phyloP scores from a whole-genome alignment of 1,140 invertebrate species.

The Nomia melanderi region DNA sequence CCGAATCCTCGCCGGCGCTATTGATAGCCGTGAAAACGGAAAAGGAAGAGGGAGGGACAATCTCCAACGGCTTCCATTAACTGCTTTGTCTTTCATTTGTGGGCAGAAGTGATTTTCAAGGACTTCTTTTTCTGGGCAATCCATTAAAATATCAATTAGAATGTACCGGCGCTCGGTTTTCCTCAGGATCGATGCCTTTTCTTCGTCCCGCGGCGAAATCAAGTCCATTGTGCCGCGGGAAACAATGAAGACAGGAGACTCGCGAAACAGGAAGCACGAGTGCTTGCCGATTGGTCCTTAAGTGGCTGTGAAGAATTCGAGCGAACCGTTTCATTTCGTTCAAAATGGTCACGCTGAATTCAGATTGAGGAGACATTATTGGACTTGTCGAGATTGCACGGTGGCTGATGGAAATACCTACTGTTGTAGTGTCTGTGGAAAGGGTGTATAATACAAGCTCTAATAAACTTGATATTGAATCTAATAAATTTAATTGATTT shows the following conservation, averaged over 20 bases:
- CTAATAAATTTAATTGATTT: no score
- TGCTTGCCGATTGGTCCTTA: neutral
- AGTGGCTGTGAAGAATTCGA: constrained; percentile 1
- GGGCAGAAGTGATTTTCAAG: constrained; percentile 63
- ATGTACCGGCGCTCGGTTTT: constrained; percentile 40
- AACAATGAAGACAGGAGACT: constrained; percentile 25
- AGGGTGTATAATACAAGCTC: no score
- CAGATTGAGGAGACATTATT: neutral
- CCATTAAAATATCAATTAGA: constrained; percentile 81
- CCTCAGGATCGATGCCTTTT: constrained; percentile 43
- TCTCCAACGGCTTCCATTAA: constrained; percentile 78
- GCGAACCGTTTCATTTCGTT: neutral
- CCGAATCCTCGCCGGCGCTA: constrained; percentile 59
- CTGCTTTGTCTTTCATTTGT: constrained; percentile 76
- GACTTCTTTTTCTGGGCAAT: constrained; percentile 64
- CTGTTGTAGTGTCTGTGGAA: no score
- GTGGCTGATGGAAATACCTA: no score
- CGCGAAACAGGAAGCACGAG: constrained; percentile 1
- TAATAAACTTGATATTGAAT: no score
- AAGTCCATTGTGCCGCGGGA: constrained; percentile 53
- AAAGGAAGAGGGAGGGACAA: constrained; percentile 51
- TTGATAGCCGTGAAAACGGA: constrained; percentile 66
- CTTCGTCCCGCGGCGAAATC: constrained; percentile 45
- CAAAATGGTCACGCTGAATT: neutral
- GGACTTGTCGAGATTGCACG: no score